Evolutionary conservation across 92 coral and sea anemone genomes (phyloP).

Genomic region (Bergia sp.): DNA sequence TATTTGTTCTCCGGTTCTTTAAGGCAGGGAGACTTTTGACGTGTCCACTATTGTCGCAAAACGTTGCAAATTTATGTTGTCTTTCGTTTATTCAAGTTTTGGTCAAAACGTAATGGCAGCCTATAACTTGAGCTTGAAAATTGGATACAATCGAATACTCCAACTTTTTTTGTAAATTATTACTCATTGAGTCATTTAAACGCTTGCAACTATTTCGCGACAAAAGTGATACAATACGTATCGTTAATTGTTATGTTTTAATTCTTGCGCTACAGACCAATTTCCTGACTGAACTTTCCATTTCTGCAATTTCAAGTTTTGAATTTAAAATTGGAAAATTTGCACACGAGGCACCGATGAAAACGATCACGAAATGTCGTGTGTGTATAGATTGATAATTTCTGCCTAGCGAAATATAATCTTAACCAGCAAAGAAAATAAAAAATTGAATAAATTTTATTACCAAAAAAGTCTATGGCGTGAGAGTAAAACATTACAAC

Average conservation of each 20-base stretch:
- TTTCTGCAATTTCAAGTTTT: too few relatives aligned
- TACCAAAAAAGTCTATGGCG: slow-evolving; percentile 1
- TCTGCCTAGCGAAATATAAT: not conserved
- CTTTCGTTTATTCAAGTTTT: not conserved
- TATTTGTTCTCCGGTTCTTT: not conserved
- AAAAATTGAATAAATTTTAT: not conserved
- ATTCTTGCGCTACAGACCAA: slow-evolving; percentile 2
- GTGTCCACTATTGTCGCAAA: slow-evolving; percentile 15
- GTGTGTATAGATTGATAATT: not conserved
- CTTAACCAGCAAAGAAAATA: not conserved
- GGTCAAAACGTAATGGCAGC: slow-evolving; percentile 6
- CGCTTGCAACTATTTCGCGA: not conserved
- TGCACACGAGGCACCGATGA: not conserved
- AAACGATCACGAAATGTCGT: not conserved
- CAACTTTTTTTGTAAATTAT: not conserved
- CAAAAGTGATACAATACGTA: not conserved
- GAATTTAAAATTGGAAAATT: not conserved
- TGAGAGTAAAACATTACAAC: slow-evolving; percentile 5
- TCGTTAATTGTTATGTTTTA: slow-evolving; percentile 6
- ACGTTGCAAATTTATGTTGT: slow-evolving; percentile 1
- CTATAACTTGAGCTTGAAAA: not conserved
- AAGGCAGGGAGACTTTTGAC: slow-evolving; percentile 1
- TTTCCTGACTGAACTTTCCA: not conserved
- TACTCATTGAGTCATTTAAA: not conserved
- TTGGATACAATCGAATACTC: not conserved